Conservation (phyloP, 1,140 invertebrate genomes). For the Drosophila ficusphila region DNA sequence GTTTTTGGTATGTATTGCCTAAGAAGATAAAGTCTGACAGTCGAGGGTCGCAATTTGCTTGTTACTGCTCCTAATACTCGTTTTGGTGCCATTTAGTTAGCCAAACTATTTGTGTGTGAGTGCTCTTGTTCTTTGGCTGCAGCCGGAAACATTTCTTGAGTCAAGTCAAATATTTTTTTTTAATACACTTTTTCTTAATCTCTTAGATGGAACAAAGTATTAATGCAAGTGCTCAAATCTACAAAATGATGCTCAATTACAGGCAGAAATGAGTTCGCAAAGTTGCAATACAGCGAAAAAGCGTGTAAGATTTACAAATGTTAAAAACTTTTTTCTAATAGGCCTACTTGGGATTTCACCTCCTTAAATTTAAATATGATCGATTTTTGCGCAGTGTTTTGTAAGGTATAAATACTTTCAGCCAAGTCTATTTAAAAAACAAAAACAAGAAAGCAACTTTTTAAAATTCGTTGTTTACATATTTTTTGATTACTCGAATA, state of each 20-base stretch:
- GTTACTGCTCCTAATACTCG: conserved; percentile 45
- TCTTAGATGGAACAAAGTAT: not conserved
- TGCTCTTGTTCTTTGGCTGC: conserved; percentile 8
- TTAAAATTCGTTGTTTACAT: no score
- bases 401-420: no score
- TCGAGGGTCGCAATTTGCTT: conserved; percentile 19
- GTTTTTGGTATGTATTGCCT: conserved; percentile 40
- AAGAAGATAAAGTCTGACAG: conserved; percentile 51
- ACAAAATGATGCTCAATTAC: conserved; percentile 1
- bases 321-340: not conserved
- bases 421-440: no score
- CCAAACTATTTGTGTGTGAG: conserved; percentile 13
- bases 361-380: not conserved
- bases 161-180: not conserved
- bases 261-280: not conserved
- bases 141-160: not conserved
- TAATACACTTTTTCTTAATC: not conserved
- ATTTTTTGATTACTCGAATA: no score
- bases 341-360: conserved; percentile 1
- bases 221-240: not conserved
- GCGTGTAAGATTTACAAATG: not conserved
- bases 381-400: no score
- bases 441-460: not conserved
- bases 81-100: conserved; percentile 36
- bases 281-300: not conserved